A percentile compares a stretch with the other conserved stretches of the same genome.
Conservation (phyloP, 1,140 invertebrate species). For the Atta texana region DNA sequence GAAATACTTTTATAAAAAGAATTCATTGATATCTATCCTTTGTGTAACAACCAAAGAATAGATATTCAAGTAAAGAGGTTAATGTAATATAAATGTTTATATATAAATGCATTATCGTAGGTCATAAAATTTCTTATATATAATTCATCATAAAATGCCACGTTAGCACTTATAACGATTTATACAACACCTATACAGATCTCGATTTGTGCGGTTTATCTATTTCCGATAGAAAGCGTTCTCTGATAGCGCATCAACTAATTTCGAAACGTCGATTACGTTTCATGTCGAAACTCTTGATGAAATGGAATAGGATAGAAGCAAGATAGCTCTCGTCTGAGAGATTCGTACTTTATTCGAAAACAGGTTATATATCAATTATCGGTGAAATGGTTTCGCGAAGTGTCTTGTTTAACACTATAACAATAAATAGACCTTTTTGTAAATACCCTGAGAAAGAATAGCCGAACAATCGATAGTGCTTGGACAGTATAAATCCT, state of each 20-base stretch:
- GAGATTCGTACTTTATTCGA: neutral
- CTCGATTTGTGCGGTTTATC: constrained; percentile 9
- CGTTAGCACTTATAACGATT: neutral
- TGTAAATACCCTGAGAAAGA: constrained; percentile 39
- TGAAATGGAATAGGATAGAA: neutral
- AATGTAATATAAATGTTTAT: neutral
- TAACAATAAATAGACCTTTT: constrained; percentile 31
- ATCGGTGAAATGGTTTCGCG: constrained; percentile 37
- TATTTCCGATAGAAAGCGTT: constrained; percentile 15
- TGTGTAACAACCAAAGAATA: neutral
- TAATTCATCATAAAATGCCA: neutral
- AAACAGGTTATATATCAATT: constrained; percentile 55
- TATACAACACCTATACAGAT: neutral
- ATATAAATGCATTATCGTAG: neutral
- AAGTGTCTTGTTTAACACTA: constrained; percentile 16
- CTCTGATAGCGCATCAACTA: constrained; percentile 42
- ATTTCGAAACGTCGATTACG: constrained; percentile 52
- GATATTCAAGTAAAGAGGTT: neutral
- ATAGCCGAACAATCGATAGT: constrained; percentile 48
- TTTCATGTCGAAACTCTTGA: constrained; percentile 19
- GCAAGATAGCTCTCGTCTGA: neutral
- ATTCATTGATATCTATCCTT: neutral
- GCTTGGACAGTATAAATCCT: constrained; percentile 57
- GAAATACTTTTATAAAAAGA: neutral
- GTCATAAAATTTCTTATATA: neutral